Evolutionary conservation across 2,797 vertebrate species (phyloP).

Genomic region (Phrynocephalus vlangalii): DNA sequence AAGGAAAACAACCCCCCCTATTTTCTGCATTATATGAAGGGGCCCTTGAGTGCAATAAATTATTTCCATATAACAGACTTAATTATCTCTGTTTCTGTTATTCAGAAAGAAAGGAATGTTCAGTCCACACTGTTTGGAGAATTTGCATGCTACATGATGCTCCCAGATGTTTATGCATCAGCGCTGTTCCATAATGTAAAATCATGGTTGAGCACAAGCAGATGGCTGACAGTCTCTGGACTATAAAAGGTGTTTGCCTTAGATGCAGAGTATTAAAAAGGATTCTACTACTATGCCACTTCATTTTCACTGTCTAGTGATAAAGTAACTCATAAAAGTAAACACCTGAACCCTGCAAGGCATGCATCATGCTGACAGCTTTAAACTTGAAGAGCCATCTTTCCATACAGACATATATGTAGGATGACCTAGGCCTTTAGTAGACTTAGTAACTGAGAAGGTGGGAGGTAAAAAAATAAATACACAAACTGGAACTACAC

Average conservation of each 20-base stretch:
- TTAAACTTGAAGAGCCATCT: conserved; percentile 51
- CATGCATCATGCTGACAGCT: conserved; percentile 52
- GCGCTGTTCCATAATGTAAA: conserved; percentile 45
- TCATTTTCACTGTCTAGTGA: conserved; percentile 17
- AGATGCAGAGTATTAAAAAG: conserved; percentile 39
- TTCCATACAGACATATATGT: conserved; percentile 39
- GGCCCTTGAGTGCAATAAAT: conserved; percentile 29
- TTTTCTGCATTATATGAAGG: neutral
- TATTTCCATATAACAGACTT: conserved; percentile 17
- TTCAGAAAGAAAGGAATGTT: conserved; percentile 19
- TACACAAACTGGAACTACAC: too few relatives aligned
- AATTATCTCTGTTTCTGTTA: neutral
- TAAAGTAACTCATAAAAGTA: conserved; percentile 61
- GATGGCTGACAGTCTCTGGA: conserved; percentile 33
- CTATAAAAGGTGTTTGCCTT: conserved; percentile 17
- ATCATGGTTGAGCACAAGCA: conserved; percentile 25
- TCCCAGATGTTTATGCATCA: conserved; percentile 23
- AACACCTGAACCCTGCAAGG: conserved; percentile 9
- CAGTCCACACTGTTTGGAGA: neutral
- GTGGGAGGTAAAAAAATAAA: neutral
- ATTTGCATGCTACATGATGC: conserved; percentile 3
- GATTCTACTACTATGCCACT: neutral
- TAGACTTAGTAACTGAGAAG: neutral
- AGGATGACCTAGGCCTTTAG: conserved; percentile 25
- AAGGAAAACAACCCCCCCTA: neutral